Evolutionary conservation across 1,140 invertebrate species (phyloP).

Genomic region (Ephestia elutella): DNA sequence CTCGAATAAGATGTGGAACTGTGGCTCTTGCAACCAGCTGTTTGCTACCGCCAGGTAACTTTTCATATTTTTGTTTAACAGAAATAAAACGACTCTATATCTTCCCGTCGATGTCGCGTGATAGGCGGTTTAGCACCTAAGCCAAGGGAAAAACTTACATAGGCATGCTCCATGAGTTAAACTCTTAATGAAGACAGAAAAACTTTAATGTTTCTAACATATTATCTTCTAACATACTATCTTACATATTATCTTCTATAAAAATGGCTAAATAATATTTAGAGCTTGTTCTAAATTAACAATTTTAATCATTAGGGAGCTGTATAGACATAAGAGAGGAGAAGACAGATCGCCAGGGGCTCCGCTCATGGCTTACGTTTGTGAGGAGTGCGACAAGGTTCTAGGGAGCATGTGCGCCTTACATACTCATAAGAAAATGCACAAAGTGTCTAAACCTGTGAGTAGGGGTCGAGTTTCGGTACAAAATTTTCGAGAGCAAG

Average conservation of each 20-base stretch:
- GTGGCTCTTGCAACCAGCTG: constrained; percentile 62
- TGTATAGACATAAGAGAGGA: constrained; percentile 61
- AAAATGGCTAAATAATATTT: too few species aligned
- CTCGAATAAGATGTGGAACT: constrained; percentile 65
- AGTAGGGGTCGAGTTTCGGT: constrained; percentile 17
- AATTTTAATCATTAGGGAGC: constrained; percentile 32
- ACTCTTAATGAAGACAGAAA: too few species aligned
- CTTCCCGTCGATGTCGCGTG: too few species aligned
- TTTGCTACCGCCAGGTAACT: constrained; percentile 57
- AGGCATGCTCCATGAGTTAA: too few species aligned
- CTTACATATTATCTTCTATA: too few species aligned
- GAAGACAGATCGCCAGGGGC: constrained; percentile 54
- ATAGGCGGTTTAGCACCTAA: too few species aligned
- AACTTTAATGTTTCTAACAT: too few species aligned
- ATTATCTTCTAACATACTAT: too few species aligned
- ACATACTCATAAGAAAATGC: constrained; percentile 67
- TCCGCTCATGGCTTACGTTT: constrained; percentile 55
- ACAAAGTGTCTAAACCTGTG: constrained; percentile 61
- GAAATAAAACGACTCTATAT: too few species aligned
- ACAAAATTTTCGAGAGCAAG: neutral
- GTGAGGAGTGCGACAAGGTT: constrained; percentile 64
- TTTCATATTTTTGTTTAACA: neutral
- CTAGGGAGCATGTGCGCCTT: constrained; percentile 63
- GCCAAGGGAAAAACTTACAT: too few species aligned
- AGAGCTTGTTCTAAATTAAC: too few species aligned